Evolutionary conservation across 2,888 invertebrate genomes (phyloP).

Genomic region (Morinoia aosen): DNA sequence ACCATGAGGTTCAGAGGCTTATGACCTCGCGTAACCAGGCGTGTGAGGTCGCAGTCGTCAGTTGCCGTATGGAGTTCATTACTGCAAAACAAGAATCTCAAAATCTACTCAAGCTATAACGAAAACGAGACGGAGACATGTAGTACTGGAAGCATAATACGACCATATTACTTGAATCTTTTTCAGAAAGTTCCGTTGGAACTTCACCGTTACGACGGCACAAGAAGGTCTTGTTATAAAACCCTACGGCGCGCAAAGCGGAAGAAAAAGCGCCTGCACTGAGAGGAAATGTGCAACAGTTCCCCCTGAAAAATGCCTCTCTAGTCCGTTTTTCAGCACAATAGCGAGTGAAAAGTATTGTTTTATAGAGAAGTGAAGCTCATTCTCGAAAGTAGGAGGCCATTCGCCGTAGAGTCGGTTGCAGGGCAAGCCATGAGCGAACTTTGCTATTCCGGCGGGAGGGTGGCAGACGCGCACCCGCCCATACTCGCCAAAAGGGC

Average conservation of each 20-base stretch:
- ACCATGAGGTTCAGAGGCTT: no score
- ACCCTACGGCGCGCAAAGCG: not conserved
- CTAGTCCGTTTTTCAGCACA: not conserved
- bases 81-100: not conserved
- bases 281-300: slow-evolving; percentile 17
- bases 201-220: not conserved
- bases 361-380: slow-evolving; percentile 30
- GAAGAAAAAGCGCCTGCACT: not conserved
- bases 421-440: not conserved
- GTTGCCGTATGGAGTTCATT: not conserved
- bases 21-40: not conserved
- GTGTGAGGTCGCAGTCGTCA: not conserved
- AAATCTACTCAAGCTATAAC: no score
- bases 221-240: not conserved
- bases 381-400: slow-evolving; percentile 19
- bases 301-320: not conserved
- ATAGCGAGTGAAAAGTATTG: slow-evolving; percentile 36
- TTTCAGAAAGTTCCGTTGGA: not conserved
- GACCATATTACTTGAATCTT: not conserved
- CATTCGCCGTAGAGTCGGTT: slow-evolving; percentile 13
- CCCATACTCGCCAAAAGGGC: not conserved
- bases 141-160: not conserved
- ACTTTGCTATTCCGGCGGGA: not conserved
- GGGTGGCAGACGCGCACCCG: not conserved
- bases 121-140: not conserved